A percentile compares a stretch with the other conserved stretches of the same genome.
Evolutionary conservation across 2,113 vertebrate genomes (phyloP).

Genomic region (Dipodomys stephensi): DNA sequence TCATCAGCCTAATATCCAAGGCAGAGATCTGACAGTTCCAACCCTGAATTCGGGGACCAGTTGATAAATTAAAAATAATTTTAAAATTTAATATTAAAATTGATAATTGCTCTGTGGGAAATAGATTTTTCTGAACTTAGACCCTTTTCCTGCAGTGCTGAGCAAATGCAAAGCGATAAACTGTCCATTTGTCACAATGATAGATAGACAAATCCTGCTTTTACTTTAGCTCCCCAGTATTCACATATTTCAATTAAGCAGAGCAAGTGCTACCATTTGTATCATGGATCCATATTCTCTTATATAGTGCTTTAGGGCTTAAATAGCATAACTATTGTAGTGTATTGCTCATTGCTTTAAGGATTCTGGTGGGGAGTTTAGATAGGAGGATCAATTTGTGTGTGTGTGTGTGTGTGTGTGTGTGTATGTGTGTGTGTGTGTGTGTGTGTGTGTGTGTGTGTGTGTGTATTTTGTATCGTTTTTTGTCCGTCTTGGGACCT

Average conservation of each 20-base stretch:
- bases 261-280: constrained; percentile 77
- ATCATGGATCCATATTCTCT: constrained; percentile 55
- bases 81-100: constrained; percentile 85
- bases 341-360: background rate
- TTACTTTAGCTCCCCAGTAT: constrained; percentile 66
- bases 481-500: too few species aligned
- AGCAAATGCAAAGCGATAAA: constrained; percentile 79
- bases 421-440: too few species aligned
- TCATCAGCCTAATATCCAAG: constrained; percentile 71
- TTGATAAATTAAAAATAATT: constrained; percentile 85
- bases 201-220: constrained; percentile 77
- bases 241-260: constrained; percentile 77
- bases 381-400: background rate
- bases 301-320: constrained; percentile 5
- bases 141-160: constrained; percentile 79
- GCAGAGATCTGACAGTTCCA: constrained; percentile 74
- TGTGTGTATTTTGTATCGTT: too few species aligned
- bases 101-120: constrained; percentile 84
- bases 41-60: constrained; percentile 67
- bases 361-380: background rate
- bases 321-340: background rate
- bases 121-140: constrained; percentile 83
- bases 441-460: too few species aligned
- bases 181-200: constrained; percentile 80
- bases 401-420: too few species aligned